Conservation (phyloP, 1,140 invertebrate species). For the Geopemphigus sp. region DNA sequence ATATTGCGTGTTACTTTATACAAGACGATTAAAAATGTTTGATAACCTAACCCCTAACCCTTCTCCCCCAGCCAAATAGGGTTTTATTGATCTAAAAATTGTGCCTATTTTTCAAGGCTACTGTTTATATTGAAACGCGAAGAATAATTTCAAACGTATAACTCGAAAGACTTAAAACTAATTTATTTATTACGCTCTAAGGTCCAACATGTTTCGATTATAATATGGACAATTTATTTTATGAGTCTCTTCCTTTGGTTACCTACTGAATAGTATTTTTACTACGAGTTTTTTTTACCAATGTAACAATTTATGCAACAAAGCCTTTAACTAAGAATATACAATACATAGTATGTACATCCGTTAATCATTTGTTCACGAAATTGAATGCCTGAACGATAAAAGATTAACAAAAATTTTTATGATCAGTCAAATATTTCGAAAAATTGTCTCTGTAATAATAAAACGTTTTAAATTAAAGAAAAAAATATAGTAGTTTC, state of each 20-base stretch:
- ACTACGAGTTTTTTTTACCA: background rate
- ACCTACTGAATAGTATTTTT: conserved; percentile 19
- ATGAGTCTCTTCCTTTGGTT: conserved; percentile 29
- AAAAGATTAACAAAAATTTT: background rate
- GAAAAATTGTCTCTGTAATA: no score
- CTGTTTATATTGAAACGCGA: background rate
- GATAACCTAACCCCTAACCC: no score
- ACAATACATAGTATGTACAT: conserved; percentile 1
- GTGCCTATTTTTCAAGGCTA: background rate
- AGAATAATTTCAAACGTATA: background rate
- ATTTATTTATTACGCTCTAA: conserved; percentile 5
- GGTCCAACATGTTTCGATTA: background rate
- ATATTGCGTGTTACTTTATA: background rate
- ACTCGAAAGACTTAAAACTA: background rate
- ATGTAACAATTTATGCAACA: conserved; percentile 15
- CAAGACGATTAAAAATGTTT: background rate
- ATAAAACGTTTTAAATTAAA: no score
- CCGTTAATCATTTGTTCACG: background rate
- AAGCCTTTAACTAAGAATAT: conserved; percentile 18
- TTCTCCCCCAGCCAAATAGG: background rate
- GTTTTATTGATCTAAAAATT: background rate
- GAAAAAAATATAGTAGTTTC: no score
- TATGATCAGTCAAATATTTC: no score
- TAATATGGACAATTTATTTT: conserved; percentile 33
- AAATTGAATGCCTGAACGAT: background rate